These are phyloP conservation scores for Spialia ferax DNA, from an alignment of 2,888 invertebrate species.

Conservation along the genomic window DNA sequence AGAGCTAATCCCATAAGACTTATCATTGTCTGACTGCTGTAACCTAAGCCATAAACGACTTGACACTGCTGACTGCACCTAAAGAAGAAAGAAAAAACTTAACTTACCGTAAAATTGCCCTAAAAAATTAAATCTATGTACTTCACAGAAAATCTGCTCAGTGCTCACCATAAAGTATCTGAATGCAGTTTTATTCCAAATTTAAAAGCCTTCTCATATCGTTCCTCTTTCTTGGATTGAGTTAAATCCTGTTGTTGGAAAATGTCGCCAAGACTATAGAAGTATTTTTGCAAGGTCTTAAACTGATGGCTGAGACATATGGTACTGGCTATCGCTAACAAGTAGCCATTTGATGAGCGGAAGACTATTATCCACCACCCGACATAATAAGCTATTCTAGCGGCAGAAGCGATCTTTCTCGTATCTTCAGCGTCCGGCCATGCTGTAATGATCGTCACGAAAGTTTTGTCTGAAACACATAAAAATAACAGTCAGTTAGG, in stretches of 20 bases:
- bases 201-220: conserved; percentile 58
- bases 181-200: conserved; percentile 62
- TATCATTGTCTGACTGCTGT: conserved; percentile 56
- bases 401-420: conserved; percentile 47
- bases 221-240: conserved; percentile 56
- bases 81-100: neutral
- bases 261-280: conserved; percentile 55
- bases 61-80: conserved; percentile 58
- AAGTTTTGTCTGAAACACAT: conserved; percentile 48
- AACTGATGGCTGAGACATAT: conserved; percentile 60
- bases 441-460: conserved; percentile 57
- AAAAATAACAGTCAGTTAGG: no score
- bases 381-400: conserved; percentile 52
- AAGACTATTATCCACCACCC: conserved; percentile 58
- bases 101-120: no score
- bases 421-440: conserved; percentile 61
- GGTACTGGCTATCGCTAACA: conserved; percentile 53
- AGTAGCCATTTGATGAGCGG: conserved; percentile 50
- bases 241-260: conserved; percentile 51
- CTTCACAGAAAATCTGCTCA: neutral
- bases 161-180: conserved; percentile 59
- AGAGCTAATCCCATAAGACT: conserved; percentile 47
- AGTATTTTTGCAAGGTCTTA: conserved; percentile 62
- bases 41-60: conserved; percentile 52
- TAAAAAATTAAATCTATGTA: no score